Base-by-base conservation (phyloP, 2,113 vertebrate species). In the Tyto alba region DNA sequence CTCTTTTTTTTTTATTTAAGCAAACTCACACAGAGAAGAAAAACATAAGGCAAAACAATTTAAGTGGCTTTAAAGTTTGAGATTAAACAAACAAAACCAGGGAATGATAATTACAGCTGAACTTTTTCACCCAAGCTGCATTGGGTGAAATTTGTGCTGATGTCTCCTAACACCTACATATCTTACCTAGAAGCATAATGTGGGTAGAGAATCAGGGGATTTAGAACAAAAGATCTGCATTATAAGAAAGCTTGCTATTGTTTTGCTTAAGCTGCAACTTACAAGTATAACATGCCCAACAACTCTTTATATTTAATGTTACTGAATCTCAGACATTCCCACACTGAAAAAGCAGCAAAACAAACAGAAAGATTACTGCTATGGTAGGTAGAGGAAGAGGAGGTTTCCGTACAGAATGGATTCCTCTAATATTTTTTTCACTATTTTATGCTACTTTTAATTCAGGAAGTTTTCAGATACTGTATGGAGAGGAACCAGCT, bases 11-110 rank as follows among this genome's bases (percentile, higher is more conserved):
- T 59, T 56, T 17, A 30, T 88, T 48, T 75, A 94, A 79, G 93
- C 71, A 91, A 96, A 94, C 79, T 95, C 57, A 92, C 86, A 59
- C 22, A 87, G 86, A 55, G 38, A 13, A 34, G 30, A 80, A 26
- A 85, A 77, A 72, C 27, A 55, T 43, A 55, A 74, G 16, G 85
- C 41, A 93, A 93, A 96, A 95, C 30, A 0, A 77, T 74, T 94
- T 93, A 85, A 66, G 11, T 63, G 81, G 41, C 71, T 96, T 97
- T 89, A 94, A 93, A 93, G 57, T 96, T 92, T 95, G 75, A 97
- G 84, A 96, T 96, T 89, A 97, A 97, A 90, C 73, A 94, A 97
- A 96, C 38, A 78, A 95, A 95, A 87, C 16, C 48, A 83, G 93
- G 80, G 38, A 82, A 34, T 0, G 3, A 73, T 55, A 91, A 75